Base-by-base conservation (phyloP, 2,113 vertebrate genomes). In the Chloropsis hardwickii region DNA sequence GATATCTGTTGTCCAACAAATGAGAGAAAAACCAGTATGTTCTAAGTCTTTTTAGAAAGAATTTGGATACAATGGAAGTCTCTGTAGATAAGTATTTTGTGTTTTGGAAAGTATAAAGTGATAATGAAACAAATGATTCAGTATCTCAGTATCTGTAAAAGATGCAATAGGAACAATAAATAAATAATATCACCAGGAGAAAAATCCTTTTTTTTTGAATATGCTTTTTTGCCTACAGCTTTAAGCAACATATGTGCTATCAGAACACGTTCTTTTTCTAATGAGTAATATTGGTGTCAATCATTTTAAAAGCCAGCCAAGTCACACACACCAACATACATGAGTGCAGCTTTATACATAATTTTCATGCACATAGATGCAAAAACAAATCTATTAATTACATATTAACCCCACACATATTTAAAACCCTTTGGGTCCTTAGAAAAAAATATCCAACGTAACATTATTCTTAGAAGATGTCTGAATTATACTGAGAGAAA, bases 111-210 rank as follows among this genome's bases (percentile, higher is more conserved):
- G 82, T 56, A 88, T 25, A 77, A 85, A 77, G 60, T 71, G 44
- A 83, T 79, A 92, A 91, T 87, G 53, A 94, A 95, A 78, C 70
- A 74, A 92, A 77, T 87, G 10, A 67, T 72, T 92, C 70, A 67
- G 14, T 73, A 83, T 83, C 64, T 66, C 50, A 81, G 27, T 70
- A 88, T 86, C 67, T 67, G 69, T 39, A 54, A 29, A 80, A 77
- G 35, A 74, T 0, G 19, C 40, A 95, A 78, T 33, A 87, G 65
- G 6, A 90, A 24, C 39, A 88, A 79, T 77, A 96, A 90, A 88
- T 89, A 92, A 73, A 83, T 78, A 88, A 73, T 85, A 86, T 57
- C n/a, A 74, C 35, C 37, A n/a, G 56, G 47, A 85, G 42, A 81
- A 93, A 92, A 64, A 81, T 67, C 44, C 80, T 51, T 14, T 42